Conservation (phyloP, 2,888 invertebrate species). For the Clivina fossor region DNA sequence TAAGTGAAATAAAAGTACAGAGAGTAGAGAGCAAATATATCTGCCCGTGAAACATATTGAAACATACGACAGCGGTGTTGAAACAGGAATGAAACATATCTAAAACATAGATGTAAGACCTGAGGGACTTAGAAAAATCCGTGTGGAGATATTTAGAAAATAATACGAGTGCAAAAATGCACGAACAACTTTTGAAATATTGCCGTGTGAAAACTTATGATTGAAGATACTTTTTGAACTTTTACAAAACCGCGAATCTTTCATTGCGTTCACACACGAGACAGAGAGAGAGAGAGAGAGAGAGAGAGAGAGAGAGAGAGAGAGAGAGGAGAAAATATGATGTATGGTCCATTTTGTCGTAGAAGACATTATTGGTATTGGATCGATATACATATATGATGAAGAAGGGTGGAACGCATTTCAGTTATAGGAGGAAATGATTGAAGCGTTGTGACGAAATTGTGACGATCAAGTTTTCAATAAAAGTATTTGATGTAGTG, state of each 20-base stretch:
- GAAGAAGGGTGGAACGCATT: conserved; percentile 6
- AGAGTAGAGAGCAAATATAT: too few relatives aligned
- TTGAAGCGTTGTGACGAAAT: too few relatives aligned
- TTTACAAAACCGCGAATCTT: conserved; percentile 35
- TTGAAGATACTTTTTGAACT: conserved; percentile 35
- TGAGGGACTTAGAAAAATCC: too few relatives aligned
- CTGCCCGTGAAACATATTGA: too few relatives aligned
- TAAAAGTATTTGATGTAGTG: too few relatives aligned
- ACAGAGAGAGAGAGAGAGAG: too few relatives aligned
- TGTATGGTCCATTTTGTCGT: conserved; percentile 29
- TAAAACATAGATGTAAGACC: too few relatives aligned
- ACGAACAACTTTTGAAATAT: conserved; percentile 34
- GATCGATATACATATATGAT: conserved; percentile 13
- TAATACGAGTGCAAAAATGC: conserved; percentile 30
- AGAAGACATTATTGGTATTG: conserved; percentile 14
- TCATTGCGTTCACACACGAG: conserved; percentile 31
- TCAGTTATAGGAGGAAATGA: conserved; percentile 24
- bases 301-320: too few relatives aligned
- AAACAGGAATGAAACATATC: too few relatives aligned
- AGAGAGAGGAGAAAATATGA: conserved; percentile 28
- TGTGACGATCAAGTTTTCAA: too few relatives aligned
- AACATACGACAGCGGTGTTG: too few relatives aligned
- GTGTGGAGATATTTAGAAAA: conserved; percentile 30
- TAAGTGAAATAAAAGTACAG: too few relatives aligned
- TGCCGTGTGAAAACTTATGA: conserved; percentile 33